Percentiles rank a stretch among this genome's conserved stretches.
Evolutionary conservation across 2,797 vertebrate species (phyloP).

Genomic region (Carapus acus): DNA sequence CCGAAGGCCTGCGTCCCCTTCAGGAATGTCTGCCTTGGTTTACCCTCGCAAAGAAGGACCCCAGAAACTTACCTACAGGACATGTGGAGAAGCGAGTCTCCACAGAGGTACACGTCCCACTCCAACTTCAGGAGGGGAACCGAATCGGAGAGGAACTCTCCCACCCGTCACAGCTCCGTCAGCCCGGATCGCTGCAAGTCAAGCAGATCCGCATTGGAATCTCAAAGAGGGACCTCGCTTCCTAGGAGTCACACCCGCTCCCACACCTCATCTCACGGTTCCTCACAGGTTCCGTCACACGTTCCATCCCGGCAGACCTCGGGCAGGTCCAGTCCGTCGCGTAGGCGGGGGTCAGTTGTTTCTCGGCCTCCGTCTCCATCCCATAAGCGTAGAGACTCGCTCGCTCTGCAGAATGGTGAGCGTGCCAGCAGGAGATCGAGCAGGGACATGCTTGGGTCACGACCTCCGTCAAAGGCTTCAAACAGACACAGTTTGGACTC

Average conservation of each 20-base stretch:
- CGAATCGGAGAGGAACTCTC: conserved; percentile 65
- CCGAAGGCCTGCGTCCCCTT: conserved; percentile 75
- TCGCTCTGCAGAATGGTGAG: conserved; percentile 43
- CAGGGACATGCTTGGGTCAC: conserved; percentile 31
- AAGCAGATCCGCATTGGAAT: conserved; percentile 34
- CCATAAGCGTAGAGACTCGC: conserved; percentile 47
- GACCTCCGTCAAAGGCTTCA: conserved; percentile 63
- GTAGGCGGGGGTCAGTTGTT: conserved; percentile 48
- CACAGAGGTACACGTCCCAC: conserved; percentile 72
- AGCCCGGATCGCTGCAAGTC: conserved; percentile 66
- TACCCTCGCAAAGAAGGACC: conserved; percentile 72
- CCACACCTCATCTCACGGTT: conserved; percentile 46
- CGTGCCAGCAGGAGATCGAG: conserved; percentile 19
- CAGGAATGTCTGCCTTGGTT: conserved; percentile 71
- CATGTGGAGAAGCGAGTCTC: conserved; percentile 72
- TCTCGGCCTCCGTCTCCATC: conserved; percentile 51
- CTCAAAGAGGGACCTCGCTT: conserved; percentile 52
- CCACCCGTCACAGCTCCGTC: conserved; percentile 65
- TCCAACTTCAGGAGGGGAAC: conserved; percentile 71
- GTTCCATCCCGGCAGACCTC: conserved; percentile 61
- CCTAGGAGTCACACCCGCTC: conserved; percentile 50
- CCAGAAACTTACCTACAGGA: conserved; percentile 57
- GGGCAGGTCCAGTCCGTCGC: conserved; percentile 65
- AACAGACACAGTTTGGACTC: conserved; percentile 72
- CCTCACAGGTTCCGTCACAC: conserved; percentile 55